Conservation (phyloP, 2,888 invertebrate species). For the Brachyptera putata region DNA sequence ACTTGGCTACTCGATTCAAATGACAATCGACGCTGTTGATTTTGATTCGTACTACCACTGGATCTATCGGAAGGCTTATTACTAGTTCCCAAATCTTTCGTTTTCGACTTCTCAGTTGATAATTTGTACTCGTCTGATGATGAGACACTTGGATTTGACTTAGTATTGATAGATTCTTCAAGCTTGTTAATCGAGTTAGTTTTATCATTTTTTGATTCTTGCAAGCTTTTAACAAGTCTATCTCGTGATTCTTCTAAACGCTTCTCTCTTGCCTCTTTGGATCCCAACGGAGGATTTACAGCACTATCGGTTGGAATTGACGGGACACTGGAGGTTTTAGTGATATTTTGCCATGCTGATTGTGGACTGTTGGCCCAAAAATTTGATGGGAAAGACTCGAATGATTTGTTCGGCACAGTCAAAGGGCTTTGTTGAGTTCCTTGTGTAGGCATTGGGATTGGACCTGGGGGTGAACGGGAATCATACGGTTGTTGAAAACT, state of each 20-base stretch:
- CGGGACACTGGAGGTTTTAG: too few species aligned
- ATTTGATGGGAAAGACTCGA: too few species aligned
- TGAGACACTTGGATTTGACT: neutral
- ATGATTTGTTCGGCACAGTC: too few species aligned
- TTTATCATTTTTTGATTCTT: neutral
- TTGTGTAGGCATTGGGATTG: too few species aligned
- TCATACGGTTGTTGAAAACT: too few species aligned
- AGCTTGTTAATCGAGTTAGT: neutral
- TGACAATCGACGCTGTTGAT: neutral
- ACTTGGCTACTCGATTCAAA: neutral
- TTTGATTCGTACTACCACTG: neutral
- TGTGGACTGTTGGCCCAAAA: too few species aligned
- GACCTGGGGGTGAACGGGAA: too few species aligned
- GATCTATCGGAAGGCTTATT: neutral
- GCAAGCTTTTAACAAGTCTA: neutral
- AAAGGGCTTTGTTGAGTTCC: too few species aligned
- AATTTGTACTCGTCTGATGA: neutral
- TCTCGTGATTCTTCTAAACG: slow-evolving; percentile 1
- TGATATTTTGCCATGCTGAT: too few species aligned
- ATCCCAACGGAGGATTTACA: neutral
- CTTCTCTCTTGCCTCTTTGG: slow-evolving; percentile 17
- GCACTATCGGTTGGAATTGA: too few species aligned
- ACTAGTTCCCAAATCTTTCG: neutral
- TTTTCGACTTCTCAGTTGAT: neutral
- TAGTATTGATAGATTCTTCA: neutral